A percentile compares a stretch with the other conserved stretches of the same genome.
phyloP scores from a whole-genome alignment of 1,140 invertebrate genomes.

The Charaxes varanes region DNA sequence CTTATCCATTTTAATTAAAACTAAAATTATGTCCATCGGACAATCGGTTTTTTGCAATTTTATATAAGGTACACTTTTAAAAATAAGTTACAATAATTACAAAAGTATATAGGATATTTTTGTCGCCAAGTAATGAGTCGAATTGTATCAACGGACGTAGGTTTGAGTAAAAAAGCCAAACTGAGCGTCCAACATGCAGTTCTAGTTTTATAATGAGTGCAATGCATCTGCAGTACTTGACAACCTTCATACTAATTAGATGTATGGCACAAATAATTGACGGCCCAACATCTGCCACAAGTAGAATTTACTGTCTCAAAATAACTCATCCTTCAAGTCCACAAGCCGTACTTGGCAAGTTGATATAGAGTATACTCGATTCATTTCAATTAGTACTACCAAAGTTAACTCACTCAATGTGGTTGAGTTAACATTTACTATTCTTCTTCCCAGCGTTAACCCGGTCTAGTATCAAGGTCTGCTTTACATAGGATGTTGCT shows the following conservation, averaged over 20 bases:
- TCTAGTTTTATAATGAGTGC: slow-evolving; percentile 2
- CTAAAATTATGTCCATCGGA: too few species aligned
- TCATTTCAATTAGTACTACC: too few species aligned
- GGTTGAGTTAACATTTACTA: too few species aligned
- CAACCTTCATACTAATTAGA: slow-evolving; percentile 4
- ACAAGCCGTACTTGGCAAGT: slow-evolving; percentile 2
- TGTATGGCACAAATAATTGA: not conserved
- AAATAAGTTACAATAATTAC: too few species aligned
- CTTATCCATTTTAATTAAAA: too few species aligned
- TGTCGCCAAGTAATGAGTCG: not conserved
- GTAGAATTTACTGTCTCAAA: slow-evolving; percentile 6
- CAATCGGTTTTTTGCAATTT: too few species aligned
- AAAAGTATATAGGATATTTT: not conserved
- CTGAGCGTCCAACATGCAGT: not conserved
- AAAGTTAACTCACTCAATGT: too few species aligned
- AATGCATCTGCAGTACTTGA: not conserved
- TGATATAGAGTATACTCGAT: not conserved
- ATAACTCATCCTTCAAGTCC: slow-evolving; percentile 1
- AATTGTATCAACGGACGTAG: not conserved
- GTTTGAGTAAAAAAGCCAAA: not conserved
- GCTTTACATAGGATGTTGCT: too few species aligned
- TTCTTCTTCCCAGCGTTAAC: too few species aligned
- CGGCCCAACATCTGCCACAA: slow-evolving; percentile 1
- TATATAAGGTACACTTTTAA: too few species aligned
- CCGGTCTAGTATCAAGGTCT: too few species aligned